phyloP scores from a whole-genome alignment of 1,140 invertebrate species.

The Solenopsis fugax region DNA sequence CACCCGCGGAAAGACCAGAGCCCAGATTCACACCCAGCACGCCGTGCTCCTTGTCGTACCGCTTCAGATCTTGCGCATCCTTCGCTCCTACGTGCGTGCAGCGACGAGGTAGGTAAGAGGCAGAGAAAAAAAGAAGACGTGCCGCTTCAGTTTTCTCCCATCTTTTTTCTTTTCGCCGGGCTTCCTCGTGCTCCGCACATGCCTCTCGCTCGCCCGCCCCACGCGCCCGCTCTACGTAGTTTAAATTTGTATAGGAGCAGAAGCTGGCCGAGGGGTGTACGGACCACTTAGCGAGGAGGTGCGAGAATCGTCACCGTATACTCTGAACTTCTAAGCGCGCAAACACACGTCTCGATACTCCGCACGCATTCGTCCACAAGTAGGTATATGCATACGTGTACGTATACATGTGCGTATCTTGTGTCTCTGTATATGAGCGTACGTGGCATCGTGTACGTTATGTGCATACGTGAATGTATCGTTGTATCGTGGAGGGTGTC shows the following conservation, averaged over 20 bases:
- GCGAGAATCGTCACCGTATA: slow-evolving; percentile 85
- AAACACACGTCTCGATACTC: slow-evolving; percentile 76
- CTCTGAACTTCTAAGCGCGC: slow-evolving; percentile 84
- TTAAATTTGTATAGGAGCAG: slow-evolving; percentile 86
- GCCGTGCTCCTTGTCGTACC: slow-evolving; percentile 86
- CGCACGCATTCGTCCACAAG: slow-evolving; percentile 35
- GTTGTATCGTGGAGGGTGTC: slow-evolving; percentile 15
- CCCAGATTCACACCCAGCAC: slow-evolving; percentile 85
- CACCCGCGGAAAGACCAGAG: slow-evolving; percentile 83
- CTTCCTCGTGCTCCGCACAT: slow-evolving; percentile 53
- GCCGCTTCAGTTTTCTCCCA: slow-evolving; percentile 71
- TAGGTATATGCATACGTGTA: neutral
- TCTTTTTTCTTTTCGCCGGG: slow-evolving; percentile 45
- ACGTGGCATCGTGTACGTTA: neutral
- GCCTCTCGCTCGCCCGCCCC: slow-evolving; percentile 46
- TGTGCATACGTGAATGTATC: slow-evolving; percentile 13
- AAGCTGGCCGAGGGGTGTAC: slow-evolving; percentile 83
- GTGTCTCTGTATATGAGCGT: neutral
- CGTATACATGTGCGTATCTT: neutral
- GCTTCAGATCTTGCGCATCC: slow-evolving; percentile 84
- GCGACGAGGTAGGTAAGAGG: slow-evolving; percentile 8
- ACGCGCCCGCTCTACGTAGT: slow-evolving; percentile 77
- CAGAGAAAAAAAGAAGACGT: slow-evolving; percentile 63
- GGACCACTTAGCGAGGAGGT: slow-evolving; percentile 85
- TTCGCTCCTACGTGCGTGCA: slow-evolving; percentile 81